Evolutionary conservation across 2,888 invertebrate genomes (phyloP).

Genomic region (Nephrotoma flavescens): DNA sequence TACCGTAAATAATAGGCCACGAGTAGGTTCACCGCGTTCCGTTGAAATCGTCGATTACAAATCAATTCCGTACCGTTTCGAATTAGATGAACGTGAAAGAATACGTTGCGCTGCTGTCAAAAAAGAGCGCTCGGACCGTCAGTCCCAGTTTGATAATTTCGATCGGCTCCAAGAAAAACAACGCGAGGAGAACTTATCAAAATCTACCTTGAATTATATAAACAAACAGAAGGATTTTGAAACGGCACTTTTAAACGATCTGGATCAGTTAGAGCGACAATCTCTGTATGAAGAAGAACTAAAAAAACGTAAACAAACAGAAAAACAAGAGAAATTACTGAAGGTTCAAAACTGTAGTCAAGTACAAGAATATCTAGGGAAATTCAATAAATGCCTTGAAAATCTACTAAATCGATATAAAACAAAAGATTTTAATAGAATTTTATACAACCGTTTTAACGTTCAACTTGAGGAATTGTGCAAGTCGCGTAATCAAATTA

Average conservation of each 20-base stretch:
- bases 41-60: slow-evolving; percentile 6
- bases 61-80: slow-evolving; percentile 6
- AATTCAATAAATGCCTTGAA: neutral
- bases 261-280: slow-evolving; percentile 27
- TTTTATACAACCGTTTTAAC: neutral
- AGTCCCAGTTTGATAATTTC: slow-evolving; percentile 29
- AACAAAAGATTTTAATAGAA: neutral
- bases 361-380: neutral
- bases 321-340: slow-evolving; percentile 33
- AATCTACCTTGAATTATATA: slow-evolving; percentile 24
- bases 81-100: slow-evolving; percentile 10
- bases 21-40: slow-evolving; percentile 23
- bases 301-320: slow-evolving; percentile 33
- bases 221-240: slow-evolving; percentile 15
- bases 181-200: slow-evolving; percentile 17
- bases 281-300: slow-evolving; percentile 35
- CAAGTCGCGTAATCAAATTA: neutral
- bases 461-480: neutral
- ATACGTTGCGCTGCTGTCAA: slow-evolving; percentile 10
- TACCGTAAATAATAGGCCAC: slow-evolving; percentile 23
- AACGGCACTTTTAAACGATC: slow-evolving; percentile 23
- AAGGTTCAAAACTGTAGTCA: neutral
- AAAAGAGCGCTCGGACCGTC: slow-evolving; percentile 24
- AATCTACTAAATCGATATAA: neutral
- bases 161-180: slow-evolving; percentile 27